Conservation (phyloP, 2,888 invertebrate species). For the Adelognathus sp. region DNA sequence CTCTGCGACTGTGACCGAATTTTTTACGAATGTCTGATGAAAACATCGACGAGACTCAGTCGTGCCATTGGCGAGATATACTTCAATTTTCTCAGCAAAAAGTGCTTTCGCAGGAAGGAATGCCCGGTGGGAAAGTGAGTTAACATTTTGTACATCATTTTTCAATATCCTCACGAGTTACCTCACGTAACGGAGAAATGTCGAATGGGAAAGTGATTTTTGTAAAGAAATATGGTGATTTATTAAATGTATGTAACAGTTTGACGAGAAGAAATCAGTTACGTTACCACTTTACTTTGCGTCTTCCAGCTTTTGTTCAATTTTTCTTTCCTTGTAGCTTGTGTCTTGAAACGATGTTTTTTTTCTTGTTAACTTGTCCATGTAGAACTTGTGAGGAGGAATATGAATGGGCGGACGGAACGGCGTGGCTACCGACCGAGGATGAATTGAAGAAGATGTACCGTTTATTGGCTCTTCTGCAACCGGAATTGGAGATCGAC, state of each 20-base stretch:
- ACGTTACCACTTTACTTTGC: no score
- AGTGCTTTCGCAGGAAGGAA: constrained; percentile 86
- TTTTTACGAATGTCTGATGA: constrained; percentile 86
- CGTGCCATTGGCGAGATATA: constrained; percentile 86
- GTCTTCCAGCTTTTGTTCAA: background rate
- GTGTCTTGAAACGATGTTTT: no score
- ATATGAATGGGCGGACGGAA: constrained; percentile 44
- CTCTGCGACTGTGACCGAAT: constrained; percentile 87
- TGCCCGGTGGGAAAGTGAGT: constrained; percentile 37
- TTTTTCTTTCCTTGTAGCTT: no score
- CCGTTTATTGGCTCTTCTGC: constrained; percentile 23
- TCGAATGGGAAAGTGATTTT: background rate
- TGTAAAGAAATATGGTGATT: background rate
- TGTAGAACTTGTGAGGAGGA: constrained; percentile 26
- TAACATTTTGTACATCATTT: background rate
- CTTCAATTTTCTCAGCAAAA: constrained; percentile 87
- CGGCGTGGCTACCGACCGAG: constrained; percentile 38
- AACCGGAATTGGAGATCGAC: constrained; percentile 51
- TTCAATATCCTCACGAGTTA: no score
- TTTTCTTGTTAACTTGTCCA: background rate
- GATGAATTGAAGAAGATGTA: constrained; percentile 44
- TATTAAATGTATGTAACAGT: background rate
- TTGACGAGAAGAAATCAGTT: background rate
- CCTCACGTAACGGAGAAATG: no score
- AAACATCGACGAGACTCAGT: constrained; percentile 83